Base-by-base conservation (phyloP, 1,140 invertebrate genomes). In the Metopolophium dirhodum region DNA sequence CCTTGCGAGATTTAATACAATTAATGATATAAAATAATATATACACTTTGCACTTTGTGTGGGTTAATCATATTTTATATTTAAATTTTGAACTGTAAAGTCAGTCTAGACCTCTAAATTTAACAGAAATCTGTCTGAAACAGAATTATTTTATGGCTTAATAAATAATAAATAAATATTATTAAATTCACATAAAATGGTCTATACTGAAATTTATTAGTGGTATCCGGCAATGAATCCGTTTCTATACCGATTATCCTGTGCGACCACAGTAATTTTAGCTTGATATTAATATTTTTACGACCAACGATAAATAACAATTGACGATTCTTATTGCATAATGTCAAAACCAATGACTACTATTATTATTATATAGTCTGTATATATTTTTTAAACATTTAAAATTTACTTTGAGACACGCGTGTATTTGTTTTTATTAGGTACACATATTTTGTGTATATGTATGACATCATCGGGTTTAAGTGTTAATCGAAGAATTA, bases 21-120 rank as follows among this genome's bases (percentile, higher is more conserved):
- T 77, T n/a, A 77, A 77, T 77, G n/a, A 77, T n/a, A 77, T 77
- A 77, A n/a, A 77, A 77, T 77, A 77, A 77, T n/a, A 77, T n/a
- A 68, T 68, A n/a, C 4, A 77, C 61, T 68, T 77, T 77, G 61
- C 61, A 77, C 61, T 77, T 18, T 77, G 14, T n/a, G n/a, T 18
- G n/a, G n/a, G n/a, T 77, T 77, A 77, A 35, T 77, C n/a, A 35
- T 77, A 77, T 68, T 68, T 68, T 18, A 68, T 68, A n/a, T 77
- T 77, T n/a, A 77, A 77, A 77, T 77, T 77, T n/a, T 77, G 61
- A 77, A 77, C n/a, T 77, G 61, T 18, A 68, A 68, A 77, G 30
- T 18, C n/a, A 77, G 30, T 77, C 14, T n/a, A 77, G 14, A 77
- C 61, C 14, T 77, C 61, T 77, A 77, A 77, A n/a, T 77, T 77